phyloP scores from a whole-genome alignment of 2,888 invertebrate genomes.

The Epinotia nisella region DNA sequence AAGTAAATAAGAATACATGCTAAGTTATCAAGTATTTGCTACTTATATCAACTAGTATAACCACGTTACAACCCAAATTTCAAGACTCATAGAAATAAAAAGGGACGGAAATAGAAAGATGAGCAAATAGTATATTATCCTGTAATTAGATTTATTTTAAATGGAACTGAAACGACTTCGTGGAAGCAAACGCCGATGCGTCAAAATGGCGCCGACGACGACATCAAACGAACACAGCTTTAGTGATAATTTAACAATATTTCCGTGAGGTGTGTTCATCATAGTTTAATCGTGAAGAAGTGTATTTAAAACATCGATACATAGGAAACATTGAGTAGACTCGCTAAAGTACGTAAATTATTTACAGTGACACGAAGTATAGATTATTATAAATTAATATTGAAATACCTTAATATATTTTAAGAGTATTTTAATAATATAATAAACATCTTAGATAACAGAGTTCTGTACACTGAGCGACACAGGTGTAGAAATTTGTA shows the following conservation, averaged over 20 bases:
- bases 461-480: conserved; percentile 69
- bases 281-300: conserved; percentile 49
- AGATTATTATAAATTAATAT: conserved; percentile 40
- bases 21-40: conserved; percentile 38
- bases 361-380: conserved; percentile 49
- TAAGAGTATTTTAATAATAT: conserved; percentile 39
- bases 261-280: conserved; percentile 45
- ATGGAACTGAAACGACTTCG: conserved; percentile 25
- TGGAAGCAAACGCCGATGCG: conserved; percentile 22
- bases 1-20: conserved; percentile 52
- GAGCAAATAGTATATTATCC: conserved; percentile 61
- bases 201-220: conserved; percentile 31
- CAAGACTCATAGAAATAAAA: conserved; percentile 56
- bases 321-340: conserved; percentile 51
- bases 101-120: conserved; percentile 77
- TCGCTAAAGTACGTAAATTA: conserved; percentile 44
- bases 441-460: conserved; percentile 41
- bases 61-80: conserved; percentile 44
- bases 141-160: conserved; percentile 34
- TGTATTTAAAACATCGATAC: conserved; percentile 45
- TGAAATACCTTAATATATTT: conserved; percentile 35
- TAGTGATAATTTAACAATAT: conserved; percentile 60
- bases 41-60: conserved; percentile 46
- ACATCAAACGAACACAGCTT: conserved; percentile 66
- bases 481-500: conserved; percentile 77